Conservation (phyloP, 2,888 invertebrate species). For the Phlogophora meticulosa region DNA sequence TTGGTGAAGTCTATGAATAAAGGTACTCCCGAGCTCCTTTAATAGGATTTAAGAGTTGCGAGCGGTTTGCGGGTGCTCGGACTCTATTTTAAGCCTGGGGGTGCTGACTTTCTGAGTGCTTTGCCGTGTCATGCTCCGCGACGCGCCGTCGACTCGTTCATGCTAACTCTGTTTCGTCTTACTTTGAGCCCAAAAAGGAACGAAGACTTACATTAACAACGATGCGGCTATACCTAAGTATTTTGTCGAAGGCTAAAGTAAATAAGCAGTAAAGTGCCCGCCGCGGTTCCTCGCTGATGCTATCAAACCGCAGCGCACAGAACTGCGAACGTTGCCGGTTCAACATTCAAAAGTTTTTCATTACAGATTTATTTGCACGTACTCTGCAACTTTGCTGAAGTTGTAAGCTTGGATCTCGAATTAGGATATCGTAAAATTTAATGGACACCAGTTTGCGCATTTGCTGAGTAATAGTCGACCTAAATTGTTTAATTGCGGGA, state of each 20-base stretch:
- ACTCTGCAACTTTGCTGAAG: conserved; percentile 56
- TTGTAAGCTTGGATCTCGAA: conserved; percentile 64
- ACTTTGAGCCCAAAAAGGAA: conserved; percentile 49
- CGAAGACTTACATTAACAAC: conserved; percentile 43
- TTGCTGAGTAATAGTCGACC: conserved; percentile 75
- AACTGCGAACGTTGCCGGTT: conserved; percentile 46
- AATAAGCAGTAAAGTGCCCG: conserved; percentile 51
- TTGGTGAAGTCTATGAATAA: conserved; percentile 75
- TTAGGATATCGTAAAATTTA: conserved; percentile 72
- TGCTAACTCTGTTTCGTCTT: conserved; percentile 59
- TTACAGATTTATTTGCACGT: conserved; percentile 60
- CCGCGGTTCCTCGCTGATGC: conserved; percentile 53
- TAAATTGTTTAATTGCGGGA: conserved; percentile 74
- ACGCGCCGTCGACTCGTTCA: conserved; percentile 58
- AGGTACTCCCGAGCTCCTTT: conserved; percentile 72
- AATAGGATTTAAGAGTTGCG: conserved; percentile 84
- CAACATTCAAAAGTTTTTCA: conserved; percentile 61
- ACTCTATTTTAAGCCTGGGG: conserved; percentile 81
- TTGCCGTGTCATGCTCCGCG: conserved; percentile 77
- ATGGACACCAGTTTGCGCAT: conserved; percentile 70
- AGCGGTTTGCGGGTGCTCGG: conserved; percentile 78
- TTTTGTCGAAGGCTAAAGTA: conserved; percentile 39
- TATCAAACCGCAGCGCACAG: conserved; percentile 56
- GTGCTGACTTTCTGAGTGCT: conserved; percentile 84
- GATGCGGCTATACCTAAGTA: conserved; percentile 44